Evolutionary conservation across 2,888 invertebrate genomes (phyloP).

Genomic region (Nephrotoma flavescens): DNA sequence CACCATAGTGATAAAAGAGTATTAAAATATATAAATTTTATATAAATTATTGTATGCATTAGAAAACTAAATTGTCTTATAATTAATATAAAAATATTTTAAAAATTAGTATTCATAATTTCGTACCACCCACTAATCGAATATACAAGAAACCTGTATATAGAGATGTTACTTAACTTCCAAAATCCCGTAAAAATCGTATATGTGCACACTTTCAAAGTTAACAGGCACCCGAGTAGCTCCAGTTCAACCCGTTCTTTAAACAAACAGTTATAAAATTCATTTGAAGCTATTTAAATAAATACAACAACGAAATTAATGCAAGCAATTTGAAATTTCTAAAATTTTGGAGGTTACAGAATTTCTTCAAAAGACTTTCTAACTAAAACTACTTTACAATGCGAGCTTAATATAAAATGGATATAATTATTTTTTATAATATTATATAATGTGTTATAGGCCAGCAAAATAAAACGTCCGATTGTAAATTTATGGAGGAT

Average conservation of each 20-base stretch:
- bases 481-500: not conserved
- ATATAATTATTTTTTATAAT: not conserved
- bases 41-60: not conserved
- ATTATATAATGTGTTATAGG: not conserved
- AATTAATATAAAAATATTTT: not conserved
- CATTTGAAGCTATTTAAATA: not conserved
- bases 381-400: not conserved
- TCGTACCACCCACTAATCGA: not conserved
- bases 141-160: not conserved
- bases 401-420: not conserved
- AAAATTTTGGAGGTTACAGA: not conserved
- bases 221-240: no score
- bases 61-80: not conserved
- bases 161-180: no score
- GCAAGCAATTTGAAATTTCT: not conserved
- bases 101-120: not conserved
- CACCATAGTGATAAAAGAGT: not conserved
- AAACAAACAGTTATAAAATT: no score
- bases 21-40: not conserved
- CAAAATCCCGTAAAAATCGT: no score
- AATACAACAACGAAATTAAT: not conserved
- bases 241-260: no score
- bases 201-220: no score
- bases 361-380: no score
- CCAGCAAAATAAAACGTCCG: not conserved